Evolutionary conservation across 2,797 vertebrate species (phyloP).

Genomic region (Lepilemur ruficaudatus): DNA sequence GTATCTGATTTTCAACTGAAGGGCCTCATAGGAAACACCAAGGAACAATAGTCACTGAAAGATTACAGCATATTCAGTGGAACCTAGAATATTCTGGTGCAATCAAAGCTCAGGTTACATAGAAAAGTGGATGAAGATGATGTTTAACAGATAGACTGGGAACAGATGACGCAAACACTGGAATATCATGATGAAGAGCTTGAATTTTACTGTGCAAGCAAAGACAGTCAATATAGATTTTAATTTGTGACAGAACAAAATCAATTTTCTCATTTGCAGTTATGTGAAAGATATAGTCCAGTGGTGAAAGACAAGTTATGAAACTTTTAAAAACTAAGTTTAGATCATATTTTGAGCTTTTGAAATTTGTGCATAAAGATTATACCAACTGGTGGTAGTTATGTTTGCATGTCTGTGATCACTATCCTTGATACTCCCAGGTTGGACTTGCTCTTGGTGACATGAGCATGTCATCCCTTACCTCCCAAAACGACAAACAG

Average conservation of each 20-base stretch:
- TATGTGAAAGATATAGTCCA: background rate
- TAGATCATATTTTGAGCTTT: background rate
- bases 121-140: background rate
- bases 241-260: background rate
- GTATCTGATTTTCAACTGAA: background rate
- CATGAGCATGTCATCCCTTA: background rate
- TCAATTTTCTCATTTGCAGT: background rate
- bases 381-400: background rate
- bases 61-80: background rate
- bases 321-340: background rate
- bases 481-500: background rate
- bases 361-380: background rate
- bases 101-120: background rate
- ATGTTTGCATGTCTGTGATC: background rate
- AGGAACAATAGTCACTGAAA: background rate
- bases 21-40: background rate
- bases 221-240: background rate
- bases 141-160: background rate
- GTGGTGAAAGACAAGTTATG: background rate
- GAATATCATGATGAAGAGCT: background rate
- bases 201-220: background rate
- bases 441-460: background rate
- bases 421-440: background rate
- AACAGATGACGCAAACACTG: background rate
- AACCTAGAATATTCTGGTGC: background rate